phyloP scores from a whole-genome alignment of 2,797 vertebrate genomes.

The Hozukius guyotensis region DNA sequence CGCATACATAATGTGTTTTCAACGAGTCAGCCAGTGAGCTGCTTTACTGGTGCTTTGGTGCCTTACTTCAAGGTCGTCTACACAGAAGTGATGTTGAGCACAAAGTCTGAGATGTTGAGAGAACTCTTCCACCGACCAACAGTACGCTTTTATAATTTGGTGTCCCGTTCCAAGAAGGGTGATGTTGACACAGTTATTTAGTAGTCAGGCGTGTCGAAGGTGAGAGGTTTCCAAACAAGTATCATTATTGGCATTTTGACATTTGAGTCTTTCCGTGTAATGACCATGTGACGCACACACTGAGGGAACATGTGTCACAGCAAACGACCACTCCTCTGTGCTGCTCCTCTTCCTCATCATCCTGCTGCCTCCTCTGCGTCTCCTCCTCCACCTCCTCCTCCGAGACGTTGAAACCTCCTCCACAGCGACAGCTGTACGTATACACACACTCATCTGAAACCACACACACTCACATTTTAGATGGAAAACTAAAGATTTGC shows the following conservation, averaged over 20 bases:
- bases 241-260: not conserved
- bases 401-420: constrained; percentile 73
- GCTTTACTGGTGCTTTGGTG: not conserved
- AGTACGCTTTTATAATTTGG: accelerated
- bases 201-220: not conserved
- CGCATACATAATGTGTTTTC: not conserved
- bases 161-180: not conserved
- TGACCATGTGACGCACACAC: constrained; percentile 51
- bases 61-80: not conserved
- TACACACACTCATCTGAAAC: constrained; percentile 69
- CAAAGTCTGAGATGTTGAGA: not conserved
- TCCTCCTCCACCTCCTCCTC: constrained; percentile 66
- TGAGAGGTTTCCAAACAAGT: not conserved
- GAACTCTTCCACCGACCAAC: not conserved
- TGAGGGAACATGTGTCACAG: constrained; percentile 80
- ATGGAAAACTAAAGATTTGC: not conserved
- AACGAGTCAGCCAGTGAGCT: not conserved
- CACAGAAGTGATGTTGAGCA: not conserved
- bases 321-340: constrained; percentile 69
- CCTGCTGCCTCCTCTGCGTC: not conserved
- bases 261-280: not conserved
- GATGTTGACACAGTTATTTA: not conserved
- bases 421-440: constrained; percentile 79
- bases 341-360: constrained; percentile 18
- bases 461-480: not conserved